These are phyloP conservation scores for Pandion haliaetus DNA, from an alignment of 2,113 vertebrate species.

Conservation along the genomic window DNA sequence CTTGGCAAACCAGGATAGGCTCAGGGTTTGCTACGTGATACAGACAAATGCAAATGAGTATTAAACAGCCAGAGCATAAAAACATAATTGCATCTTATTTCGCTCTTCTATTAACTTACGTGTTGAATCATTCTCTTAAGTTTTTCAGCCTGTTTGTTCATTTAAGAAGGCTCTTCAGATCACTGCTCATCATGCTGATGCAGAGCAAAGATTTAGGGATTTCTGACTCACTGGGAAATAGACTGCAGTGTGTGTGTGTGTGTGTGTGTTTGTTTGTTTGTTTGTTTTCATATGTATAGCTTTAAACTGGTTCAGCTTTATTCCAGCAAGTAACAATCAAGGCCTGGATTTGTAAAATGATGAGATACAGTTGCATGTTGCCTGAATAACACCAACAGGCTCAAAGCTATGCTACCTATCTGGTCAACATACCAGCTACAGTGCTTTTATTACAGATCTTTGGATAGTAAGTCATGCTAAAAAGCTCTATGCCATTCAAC, in stretches of 20 bases:
- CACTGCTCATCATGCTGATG: background rate
- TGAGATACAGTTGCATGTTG: background rate
- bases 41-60: background rate
- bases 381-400: background rate
- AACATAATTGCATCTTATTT: background rate
- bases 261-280: background rate
- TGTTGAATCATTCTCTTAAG: background rate
- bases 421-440: rapidly evolving
- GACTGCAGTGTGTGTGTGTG: background rate
- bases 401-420: background rate
- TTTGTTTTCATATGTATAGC: background rate
- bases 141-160: background rate
- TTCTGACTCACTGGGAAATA: background rate
- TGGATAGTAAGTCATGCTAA: background rate
- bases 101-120: background rate
- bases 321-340: background rate
- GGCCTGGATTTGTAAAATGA: background rate
- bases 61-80: background rate
- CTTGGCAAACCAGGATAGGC: background rate
- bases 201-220: background rate
- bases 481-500: background rate
- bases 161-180: background rate
- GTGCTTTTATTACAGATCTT: background rate
- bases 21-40: background rate
- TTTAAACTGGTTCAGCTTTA: background rate